These are phyloP conservation scores for Brachirus orientalis DNA, from an alignment of 2,113 vertebrate genomes.

Conservation along the genomic window DNA sequence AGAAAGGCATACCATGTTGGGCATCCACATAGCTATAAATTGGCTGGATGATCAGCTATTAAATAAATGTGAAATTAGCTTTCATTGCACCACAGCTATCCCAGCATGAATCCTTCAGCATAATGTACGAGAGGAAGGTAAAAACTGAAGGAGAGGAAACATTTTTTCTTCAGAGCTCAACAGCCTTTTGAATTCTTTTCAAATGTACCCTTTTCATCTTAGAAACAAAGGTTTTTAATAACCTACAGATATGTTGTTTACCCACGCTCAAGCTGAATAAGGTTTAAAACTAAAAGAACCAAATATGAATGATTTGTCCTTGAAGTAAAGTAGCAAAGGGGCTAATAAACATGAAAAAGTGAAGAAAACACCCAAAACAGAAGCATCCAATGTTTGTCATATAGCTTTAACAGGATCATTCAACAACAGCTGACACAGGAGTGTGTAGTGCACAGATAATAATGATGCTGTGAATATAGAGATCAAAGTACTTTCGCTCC, in stretches of 20 bases:
- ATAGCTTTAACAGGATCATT: constrained; percentile 55
- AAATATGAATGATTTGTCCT: constrained; percentile 3
- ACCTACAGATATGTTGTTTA: background rate
- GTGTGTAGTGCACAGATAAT: constrained; percentile 62
- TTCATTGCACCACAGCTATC: constrained; percentile 48
- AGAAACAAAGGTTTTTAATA: background rate
- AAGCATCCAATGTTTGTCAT: constrained; percentile 25
- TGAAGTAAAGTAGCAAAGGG: constrained; percentile 1
- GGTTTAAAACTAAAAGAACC: background rate
- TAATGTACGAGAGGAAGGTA: constrained; percentile 42
- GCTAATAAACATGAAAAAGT: constrained; percentile 44
- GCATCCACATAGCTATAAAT: constrained; percentile 57
- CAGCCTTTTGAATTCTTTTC: constrained; percentile 18
- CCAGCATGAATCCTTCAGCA: constrained; percentile 49
- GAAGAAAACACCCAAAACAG: background rate
- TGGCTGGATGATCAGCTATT: constrained; percentile 62
- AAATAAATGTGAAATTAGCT: constrained; percentile 59
- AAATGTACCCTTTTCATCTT: constrained; percentile 19
- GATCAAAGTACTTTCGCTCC: constrained; percentile 69
- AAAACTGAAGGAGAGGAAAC: constrained; percentile 33
- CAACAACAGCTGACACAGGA: constrained; percentile 37
- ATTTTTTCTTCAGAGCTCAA: constrained; percentile 13
- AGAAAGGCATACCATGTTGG: constrained; percentile 46
- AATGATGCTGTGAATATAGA: constrained; percentile 76
- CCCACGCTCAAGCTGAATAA: background rate